Conservation (phyloP, 2,888 invertebrate species). For the Drosophila niveifrons region DNA sequence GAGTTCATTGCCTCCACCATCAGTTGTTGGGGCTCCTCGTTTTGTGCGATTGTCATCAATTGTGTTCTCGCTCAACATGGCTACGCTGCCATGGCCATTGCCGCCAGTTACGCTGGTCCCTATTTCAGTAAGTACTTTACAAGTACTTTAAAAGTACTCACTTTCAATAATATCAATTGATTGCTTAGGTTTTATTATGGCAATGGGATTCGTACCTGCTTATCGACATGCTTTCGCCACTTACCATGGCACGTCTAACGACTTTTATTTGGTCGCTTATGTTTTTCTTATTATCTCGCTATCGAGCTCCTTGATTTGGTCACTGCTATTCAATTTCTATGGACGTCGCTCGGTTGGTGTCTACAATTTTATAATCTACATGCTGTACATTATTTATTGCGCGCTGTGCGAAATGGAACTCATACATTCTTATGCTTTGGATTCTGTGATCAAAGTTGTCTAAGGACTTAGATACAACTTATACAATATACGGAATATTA, state of each 20-base stretch:
- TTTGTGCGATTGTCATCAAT: slow-evolving; percentile 27
- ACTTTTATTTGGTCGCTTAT: slow-evolving; percentile 6
- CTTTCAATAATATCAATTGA: background rate
- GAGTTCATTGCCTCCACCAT: slow-evolving; percentile 25
- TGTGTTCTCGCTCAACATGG: slow-evolving; percentile 26
- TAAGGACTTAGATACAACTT: background rate
- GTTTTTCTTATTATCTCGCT: slow-evolving; percentile 22
- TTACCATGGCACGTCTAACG: background rate
- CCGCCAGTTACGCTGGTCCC: slow-evolving; percentile 34
- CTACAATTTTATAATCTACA: slow-evolving; percentile 18
- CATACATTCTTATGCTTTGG: slow-evolving; percentile 19
- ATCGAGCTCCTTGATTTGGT: slow-evolving; percentile 9
- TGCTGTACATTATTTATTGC: slow-evolving; percentile 12
- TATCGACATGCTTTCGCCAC: background rate
- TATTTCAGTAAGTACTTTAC: slow-evolving; percentile 27
- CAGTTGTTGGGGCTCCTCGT: slow-evolving; percentile 23
- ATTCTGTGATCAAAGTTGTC: background rate
- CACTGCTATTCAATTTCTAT: slow-evolving; percentile 12
- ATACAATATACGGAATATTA: too few species aligned
- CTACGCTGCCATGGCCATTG: slow-evolving; percentile 32
- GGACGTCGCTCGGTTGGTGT: slow-evolving; percentile 27
- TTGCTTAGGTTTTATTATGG: slow-evolving; percentile 21
- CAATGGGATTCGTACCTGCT: background rate
- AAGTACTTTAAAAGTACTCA: too few species aligned
- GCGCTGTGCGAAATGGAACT: slow-evolving; percentile 15